A percentile compares a stretch with the other conserved stretches of the same genome.
Evolutionary conservation across 1,140 invertebrate genomes (phyloP).

Genomic region (Drosophila carrolli): DNA sequence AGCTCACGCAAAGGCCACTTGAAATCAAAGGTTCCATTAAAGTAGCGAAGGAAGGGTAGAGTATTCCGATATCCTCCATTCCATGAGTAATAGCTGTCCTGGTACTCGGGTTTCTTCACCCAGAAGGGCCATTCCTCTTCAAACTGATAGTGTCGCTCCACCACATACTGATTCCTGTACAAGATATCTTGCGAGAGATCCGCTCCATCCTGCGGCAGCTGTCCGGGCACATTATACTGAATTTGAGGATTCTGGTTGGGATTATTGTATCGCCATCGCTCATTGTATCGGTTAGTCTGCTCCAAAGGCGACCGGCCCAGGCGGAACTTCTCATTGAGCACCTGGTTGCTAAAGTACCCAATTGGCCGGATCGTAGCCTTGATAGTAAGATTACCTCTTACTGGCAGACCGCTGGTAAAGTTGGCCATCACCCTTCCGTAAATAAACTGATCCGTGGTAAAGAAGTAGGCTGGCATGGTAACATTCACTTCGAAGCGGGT

Average conservation of each 20-base stretch:
- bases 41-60: slow-evolving; percentile 90
- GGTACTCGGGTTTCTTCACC: slow-evolving; percentile 87
- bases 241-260: slow-evolving; percentile 65
- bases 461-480: slow-evolving; percentile 96
- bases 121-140: slow-evolving; percentile 92
- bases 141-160: slow-evolving; percentile 91
- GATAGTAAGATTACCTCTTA: slow-evolving; percentile 93
- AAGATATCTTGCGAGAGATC: slow-evolving; percentile 69
- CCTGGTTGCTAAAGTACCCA: slow-evolving; percentile 86
- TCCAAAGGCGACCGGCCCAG: slow-evolving; percentile 78
- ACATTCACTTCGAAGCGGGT: slow-evolving; percentile 97
- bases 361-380: slow-evolving; percentile 91
- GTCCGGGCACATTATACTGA: slow-evolving; percentile 46
- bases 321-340: slow-evolving; percentile 80
- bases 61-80: slow-evolving; percentile 85
- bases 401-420: slow-evolving; percentile 95
- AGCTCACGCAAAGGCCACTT: slow-evolving; percentile 93
- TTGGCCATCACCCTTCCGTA: slow-evolving; percentile 95
- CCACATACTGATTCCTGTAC: slow-evolving; percentile 86
- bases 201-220: slow-evolving; percentile 57
- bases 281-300: slow-evolving; percentile 59
- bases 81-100: slow-evolving; percentile 70
- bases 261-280: slow-evolving; percentile 69
- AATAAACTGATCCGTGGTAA: slow-evolving; percentile 93
- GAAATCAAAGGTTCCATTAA: slow-evolving; percentile 94